These are phyloP conservation scores for Watsonalla binaria DNA, from an alignment of 2,888 invertebrate species.

Conservation along the genomic window DNA sequence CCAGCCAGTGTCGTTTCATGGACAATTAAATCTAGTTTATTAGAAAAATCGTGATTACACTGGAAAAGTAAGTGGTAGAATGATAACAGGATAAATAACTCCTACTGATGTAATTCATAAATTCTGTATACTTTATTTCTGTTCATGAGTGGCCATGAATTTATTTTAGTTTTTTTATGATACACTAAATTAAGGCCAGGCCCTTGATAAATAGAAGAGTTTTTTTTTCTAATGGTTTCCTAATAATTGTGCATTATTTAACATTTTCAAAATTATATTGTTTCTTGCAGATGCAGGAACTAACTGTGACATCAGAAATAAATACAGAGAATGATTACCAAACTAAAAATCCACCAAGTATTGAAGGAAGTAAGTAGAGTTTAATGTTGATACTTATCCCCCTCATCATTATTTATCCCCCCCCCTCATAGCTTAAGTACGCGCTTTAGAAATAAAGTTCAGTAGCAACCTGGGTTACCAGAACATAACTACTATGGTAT, in stretches of 20 bases:
- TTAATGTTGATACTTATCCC: not conserved
- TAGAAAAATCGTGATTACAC: not conserved
- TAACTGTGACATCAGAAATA: conserved; percentile 85
- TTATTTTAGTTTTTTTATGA: too few relatives aligned
- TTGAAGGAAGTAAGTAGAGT: conserved; percentile 64
- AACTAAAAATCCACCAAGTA: conserved; percentile 64
- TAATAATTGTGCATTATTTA: too few relatives aligned
- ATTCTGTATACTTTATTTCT: too few relatives aligned
- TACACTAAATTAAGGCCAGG: too few relatives aligned
- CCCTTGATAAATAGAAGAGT: too few relatives aligned
- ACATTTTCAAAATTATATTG: conserved; percentile 9
- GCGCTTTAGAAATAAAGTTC: too few relatives aligned
- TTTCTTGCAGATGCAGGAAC: conserved; percentile 76
- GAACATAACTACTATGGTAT: not conserved
- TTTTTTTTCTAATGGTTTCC: too few relatives aligned
- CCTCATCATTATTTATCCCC: too few relatives aligned
- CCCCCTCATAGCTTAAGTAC: not conserved
- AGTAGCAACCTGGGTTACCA: too few relatives aligned
- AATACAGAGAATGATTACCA: conserved; percentile 83
- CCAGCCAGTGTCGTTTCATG: conserved; percentile 2
- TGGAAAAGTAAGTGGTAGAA: conserved; percentile 20
- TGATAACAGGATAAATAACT: not conserved
- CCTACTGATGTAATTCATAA: too few relatives aligned
- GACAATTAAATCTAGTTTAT: not conserved
- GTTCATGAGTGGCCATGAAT: too few relatives aligned